These are phyloP conservation scores for Cherax quadricarinatus DNA, from an alignment of 1,140 invertebrate species.

Conservation along the genomic window DNA sequence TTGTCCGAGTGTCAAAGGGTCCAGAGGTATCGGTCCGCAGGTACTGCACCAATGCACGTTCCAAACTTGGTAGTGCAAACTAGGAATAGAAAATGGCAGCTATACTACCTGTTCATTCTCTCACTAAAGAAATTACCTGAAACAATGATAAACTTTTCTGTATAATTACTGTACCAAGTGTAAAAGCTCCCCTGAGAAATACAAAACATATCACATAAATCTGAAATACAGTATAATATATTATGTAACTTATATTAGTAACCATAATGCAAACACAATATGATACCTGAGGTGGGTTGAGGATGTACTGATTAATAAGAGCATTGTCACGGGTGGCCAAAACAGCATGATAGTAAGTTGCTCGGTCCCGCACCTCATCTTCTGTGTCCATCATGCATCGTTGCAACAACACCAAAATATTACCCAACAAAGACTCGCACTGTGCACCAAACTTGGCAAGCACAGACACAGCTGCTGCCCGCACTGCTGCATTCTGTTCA, in stretches of 20 bases:
- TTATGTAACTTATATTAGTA: background rate
- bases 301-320: conserved; percentile 90
- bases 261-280: background rate
- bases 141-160: background rate
- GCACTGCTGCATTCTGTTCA: conserved; percentile 87
- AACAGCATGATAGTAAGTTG: conserved; percentile 96
- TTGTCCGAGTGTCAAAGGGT: conserved; percentile 92
- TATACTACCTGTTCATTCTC: background rate
- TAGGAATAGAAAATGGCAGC: background rate
- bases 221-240: too few species aligned
- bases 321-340: conserved; percentile 82
- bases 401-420: conserved; percentile 85
- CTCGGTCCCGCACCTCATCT: conserved; percentile 98
- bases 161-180: background rate
- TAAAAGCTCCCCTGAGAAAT: background rate
- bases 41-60: conserved; percentile 68
- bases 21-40: conserved; percentile 44
- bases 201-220: too few species aligned
- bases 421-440: conserved; percentile 92
- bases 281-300: conserved; percentile 80
- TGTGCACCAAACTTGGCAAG: conserved; percentile 98
- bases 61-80: conserved; percentile 70
- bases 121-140: background rate
- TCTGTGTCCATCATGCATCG: conserved; percentile 97
- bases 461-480: conserved; percentile 97